Percentiles rank a stretch among this genome's conserved stretches.
These are phyloP conservation scores for Saimiri boliviensis DNA, from an alignment of 2,113 vertebrate species.

Conservation along the genomic window DNA sequence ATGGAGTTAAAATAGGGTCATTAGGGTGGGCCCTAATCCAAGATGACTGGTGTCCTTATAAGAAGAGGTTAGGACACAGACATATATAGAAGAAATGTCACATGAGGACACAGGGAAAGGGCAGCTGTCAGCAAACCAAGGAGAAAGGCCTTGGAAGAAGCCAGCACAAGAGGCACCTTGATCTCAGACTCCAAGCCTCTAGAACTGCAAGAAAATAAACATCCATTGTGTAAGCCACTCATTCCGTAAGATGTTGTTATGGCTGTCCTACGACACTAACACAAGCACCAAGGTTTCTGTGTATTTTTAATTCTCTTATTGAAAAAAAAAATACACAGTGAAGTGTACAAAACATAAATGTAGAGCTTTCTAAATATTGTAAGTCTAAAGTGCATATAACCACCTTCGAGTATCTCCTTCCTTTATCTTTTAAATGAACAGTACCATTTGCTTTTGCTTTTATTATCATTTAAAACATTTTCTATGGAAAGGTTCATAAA, in stretches of 20 bases:
- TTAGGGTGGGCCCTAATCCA: neutral
- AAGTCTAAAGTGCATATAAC: neutral
- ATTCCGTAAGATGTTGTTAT: neutral
- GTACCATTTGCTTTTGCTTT: neutral
- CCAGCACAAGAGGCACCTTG: accelerated
- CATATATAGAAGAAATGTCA: neutral
- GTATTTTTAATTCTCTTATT: neutral
- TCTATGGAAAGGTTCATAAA: neutral
- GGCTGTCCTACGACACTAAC: neutral
- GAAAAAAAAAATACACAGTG: neutral
- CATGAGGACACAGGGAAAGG: accelerated
- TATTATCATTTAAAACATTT: neutral
- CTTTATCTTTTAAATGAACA: neutral
- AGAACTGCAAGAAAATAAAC: neutral
- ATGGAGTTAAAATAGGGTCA: neutral
- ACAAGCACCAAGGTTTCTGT: neutral
- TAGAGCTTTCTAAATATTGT: neutral
- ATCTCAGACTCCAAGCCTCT: neutral
- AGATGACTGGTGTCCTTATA: neutral
- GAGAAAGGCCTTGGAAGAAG: neutral
- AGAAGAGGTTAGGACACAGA: neutral
- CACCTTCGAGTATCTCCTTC: neutral
- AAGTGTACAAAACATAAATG: neutral
- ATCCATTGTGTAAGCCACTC: neutral
- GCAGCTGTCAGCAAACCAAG: accelerated